phyloP scores from a whole-genome alignment of 2,888 invertebrate genomes.

The Microplitis manilae region DNA sequence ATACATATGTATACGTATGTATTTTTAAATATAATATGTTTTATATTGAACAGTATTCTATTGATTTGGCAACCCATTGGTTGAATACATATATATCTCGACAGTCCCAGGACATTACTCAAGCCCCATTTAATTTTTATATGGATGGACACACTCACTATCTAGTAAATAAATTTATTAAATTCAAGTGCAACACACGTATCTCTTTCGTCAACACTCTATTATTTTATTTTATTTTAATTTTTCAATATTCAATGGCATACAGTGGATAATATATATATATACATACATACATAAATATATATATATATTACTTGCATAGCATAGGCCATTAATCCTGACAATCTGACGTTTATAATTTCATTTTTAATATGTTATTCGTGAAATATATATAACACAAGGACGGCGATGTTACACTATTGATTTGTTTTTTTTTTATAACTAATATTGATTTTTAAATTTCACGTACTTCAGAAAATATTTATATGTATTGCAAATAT shows the following conservation, averaged over 20 bases:
- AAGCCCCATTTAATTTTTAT: conserved; percentile 14
- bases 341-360: not conserved
- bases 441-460: conserved; percentile 1
- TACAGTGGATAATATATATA: conserved; percentile 21
- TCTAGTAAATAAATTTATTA: conserved; percentile 27
- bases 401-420: conserved; percentile 49
- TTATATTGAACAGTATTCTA: conserved; percentile 47
- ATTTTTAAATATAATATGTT: not conserved
- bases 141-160: conserved; percentile 28
- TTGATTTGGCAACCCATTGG: conserved; percentile 37
- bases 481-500: conserved; percentile 20
- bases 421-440: not conserved
- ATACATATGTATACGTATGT: conserved; percentile 1
- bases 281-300: too few relatives aligned
- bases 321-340: conserved; percentile 37
- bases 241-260: conserved; percentile 28
- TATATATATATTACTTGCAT: conserved; percentile 24
- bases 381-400: conserved; percentile 34
- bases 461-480: not conserved
- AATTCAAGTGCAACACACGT: conserved; percentile 43
- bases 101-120: conserved; percentile 4
- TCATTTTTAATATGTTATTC: conserved; percentile 35
- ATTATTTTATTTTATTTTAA: conserved; percentile 19
- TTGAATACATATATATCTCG: conserved; percentile 31
- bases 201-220: conserved; percentile 25